Conservation (phyloP, 2,113 vertebrate genomes). For the Pongo abelii region DNA sequence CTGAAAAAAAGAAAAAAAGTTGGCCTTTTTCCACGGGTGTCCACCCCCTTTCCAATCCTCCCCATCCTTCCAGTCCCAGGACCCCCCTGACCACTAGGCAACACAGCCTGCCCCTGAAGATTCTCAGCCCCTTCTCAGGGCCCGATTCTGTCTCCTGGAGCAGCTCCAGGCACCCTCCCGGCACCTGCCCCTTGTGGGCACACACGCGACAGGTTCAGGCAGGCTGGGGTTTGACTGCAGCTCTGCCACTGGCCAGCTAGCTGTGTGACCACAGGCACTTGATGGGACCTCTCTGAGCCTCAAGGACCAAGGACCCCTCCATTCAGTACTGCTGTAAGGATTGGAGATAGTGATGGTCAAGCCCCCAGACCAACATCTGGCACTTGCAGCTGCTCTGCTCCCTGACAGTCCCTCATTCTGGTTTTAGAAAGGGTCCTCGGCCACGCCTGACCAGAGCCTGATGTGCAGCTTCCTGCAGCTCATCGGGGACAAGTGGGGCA, state of each 20-base stretch:
- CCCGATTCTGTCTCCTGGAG: not conserved
- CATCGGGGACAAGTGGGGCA: slow-evolving; percentile 80
- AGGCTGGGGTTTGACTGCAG: not conserved
- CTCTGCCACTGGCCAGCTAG: not conserved
- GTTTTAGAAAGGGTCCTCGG: slow-evolving; percentile 80
- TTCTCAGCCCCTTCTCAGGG: not conserved
- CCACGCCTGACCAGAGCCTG: slow-evolving; percentile 75
- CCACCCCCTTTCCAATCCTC: rapidly evolving
- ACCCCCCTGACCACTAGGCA: too few species aligned
- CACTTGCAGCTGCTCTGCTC: not conserved
- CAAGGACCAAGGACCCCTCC: not conserved
- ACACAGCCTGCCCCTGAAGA: not conserved
- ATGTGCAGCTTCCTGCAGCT: slow-evolving; percentile 87
- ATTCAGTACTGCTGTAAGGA: not conserved
- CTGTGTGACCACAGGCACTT: not conserved
- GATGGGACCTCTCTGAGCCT: not conserved
- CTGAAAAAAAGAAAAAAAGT: too few species aligned
- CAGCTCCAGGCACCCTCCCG: not conserved
- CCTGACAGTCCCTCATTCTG: not conserved
- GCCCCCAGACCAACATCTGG: not conserved
- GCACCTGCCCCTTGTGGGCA: not conserved
- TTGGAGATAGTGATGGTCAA: not conserved
- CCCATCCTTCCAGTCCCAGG: not conserved
- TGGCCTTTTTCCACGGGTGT: not conserved
- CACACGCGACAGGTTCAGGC: not conserved